Evolutionary conservation across 2,113 vertebrate genomes (phyloP).

Genomic region (Corythoichthys intestinalis): DNA sequence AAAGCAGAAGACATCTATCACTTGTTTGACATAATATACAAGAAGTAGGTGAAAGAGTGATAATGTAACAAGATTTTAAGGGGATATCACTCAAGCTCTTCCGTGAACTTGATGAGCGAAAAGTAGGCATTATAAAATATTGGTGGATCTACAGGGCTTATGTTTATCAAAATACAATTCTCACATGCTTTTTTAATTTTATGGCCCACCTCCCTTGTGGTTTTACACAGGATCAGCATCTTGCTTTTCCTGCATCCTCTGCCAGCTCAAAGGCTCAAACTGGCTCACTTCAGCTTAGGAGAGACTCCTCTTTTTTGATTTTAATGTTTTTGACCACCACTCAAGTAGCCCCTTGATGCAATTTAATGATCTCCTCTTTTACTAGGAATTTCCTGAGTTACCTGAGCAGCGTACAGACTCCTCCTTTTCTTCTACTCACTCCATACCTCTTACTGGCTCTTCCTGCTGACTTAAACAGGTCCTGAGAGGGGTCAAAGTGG

Average conservation of each 20-base stretch:
- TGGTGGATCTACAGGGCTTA: slow-evolving; percentile 7
- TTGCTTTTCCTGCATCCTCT: slow-evolving; percentile 54
- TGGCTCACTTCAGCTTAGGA: slow-evolving; percentile 43
- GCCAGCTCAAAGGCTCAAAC: slow-evolving; percentile 53
- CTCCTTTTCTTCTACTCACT: slow-evolving; percentile 26
- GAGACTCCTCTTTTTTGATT: slow-evolving; percentile 34
- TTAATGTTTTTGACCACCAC: slow-evolving; percentile 20
- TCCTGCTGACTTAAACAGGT: slow-evolving; percentile 64
- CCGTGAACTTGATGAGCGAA: background rate
- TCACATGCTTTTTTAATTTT: slow-evolving; percentile 13
- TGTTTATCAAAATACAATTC: slow-evolving; percentile 1
- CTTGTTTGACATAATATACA: slow-evolving; percentile 49
- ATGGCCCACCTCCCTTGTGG: slow-evolving; percentile 26
- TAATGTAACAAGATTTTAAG: background rate
- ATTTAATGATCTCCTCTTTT: slow-evolving; percentile 59
- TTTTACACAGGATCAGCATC: slow-evolving; percentile 22
- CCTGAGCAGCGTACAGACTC: slow-evolving; percentile 46
- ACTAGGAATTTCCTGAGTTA: slow-evolving; percentile 71
- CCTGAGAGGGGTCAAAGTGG: slow-evolving; percentile 70
- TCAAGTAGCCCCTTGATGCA: slow-evolving; percentile 31
- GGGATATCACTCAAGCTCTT: background rate
- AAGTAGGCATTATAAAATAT: background rate
- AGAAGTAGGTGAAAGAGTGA: slow-evolving; percentile 19
- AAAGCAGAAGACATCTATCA: slow-evolving; percentile 41
- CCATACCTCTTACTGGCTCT: slow-evolving; percentile 36